phyloP scores from a whole-genome alignment of 1,140 invertebrate species.

The Cephus cinctus region DNA sequence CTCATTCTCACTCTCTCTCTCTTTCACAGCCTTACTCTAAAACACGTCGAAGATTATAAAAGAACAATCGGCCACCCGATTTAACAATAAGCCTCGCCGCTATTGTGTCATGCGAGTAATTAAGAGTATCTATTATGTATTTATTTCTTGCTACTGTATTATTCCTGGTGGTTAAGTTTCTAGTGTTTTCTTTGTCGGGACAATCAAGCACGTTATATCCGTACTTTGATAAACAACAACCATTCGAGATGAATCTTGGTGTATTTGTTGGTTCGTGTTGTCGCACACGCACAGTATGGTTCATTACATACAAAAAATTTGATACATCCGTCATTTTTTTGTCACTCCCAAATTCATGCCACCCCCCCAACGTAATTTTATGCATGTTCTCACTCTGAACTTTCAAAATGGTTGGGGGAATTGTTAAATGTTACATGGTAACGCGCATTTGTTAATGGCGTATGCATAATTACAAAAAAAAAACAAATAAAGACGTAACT shows the following conservation, averaged over 20 bases:
- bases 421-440: constrained; percentile 27
- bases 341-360: constrained; percentile 22
- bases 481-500: too few relatives aligned
- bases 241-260: constrained; percentile 35
- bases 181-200: constrained; percentile 11
- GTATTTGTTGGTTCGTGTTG: constrained; percentile 34
- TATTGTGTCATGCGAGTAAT: constrained; percentile 16
- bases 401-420: constrained; percentile 22
- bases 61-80: constrained; percentile 6
- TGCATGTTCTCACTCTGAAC: constrained; percentile 15
- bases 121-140: constrained; percentile 13
- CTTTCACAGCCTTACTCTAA: too few relatives aligned
- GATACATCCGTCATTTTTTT: constrained; percentile 33
- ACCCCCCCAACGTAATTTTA: background rate
- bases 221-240: constrained; percentile 39
- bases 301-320: constrained; percentile 37
- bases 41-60: constrained; percentile 27
- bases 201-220: constrained; percentile 32
- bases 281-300: constrained; percentile 35
- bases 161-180: constrained; percentile 6
- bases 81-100: background rate
- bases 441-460: constrained; percentile 24
- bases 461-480: background rate
- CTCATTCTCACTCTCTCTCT: too few relatives aligned
- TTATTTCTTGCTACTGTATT: background rate